Conservation (phyloP, 2,113 vertebrate species). For the Chrysemys picta region DNA sequence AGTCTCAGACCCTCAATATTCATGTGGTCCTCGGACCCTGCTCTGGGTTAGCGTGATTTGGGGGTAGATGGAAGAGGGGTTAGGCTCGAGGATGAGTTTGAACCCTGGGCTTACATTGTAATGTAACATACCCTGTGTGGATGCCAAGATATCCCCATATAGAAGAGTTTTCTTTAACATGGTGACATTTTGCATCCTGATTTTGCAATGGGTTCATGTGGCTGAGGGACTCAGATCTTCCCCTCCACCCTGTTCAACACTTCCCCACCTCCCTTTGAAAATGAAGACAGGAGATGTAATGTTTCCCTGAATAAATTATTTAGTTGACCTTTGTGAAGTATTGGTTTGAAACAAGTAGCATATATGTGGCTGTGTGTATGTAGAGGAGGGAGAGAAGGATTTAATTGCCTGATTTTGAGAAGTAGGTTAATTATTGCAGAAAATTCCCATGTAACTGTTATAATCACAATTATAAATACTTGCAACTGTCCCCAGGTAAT, state of each 20-base stretch:
- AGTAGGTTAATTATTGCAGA: slow-evolving; percentile 23
- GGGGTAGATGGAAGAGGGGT: not conserved
- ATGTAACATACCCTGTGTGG: not conserved
- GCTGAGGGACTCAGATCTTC: not conserved
- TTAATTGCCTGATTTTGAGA: slow-evolving; percentile 17
- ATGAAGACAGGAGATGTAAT: not conserved
- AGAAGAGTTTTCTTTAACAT: not conserved
- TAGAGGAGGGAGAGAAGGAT: not conserved
- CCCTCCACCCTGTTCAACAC: not conserved
- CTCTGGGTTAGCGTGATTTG: not conserved
- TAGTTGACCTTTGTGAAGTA: not conserved
- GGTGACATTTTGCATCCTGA: not conserved
- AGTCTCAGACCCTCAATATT: not conserved
- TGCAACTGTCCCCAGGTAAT: not conserved
- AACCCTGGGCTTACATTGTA: not conserved
- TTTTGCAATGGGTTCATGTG: not conserved
- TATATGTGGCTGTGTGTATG: not conserved
- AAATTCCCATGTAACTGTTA: not conserved
- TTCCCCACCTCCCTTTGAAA: not conserved
- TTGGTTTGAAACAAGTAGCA: not conserved
- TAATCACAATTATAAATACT: not conserved
- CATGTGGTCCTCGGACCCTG: not conserved
- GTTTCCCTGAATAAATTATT: not conserved
- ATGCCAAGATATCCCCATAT: not conserved
- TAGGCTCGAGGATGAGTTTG: not conserved